These are phyloP conservation scores for Alcis repandata DNA, from an alignment of 2,888 invertebrate species.

Conservation along the genomic window DNA sequence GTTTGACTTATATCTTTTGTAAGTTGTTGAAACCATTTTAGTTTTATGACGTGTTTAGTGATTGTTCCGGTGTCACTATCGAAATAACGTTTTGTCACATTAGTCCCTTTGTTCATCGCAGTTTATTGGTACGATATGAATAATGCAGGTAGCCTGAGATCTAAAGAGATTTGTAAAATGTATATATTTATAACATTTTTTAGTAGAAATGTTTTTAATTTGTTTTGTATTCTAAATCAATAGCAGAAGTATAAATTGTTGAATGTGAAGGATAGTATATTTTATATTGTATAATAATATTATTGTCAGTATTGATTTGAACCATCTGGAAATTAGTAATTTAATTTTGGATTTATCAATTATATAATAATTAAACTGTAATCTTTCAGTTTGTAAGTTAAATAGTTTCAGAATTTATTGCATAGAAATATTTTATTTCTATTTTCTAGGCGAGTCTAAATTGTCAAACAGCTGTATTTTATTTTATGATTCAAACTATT, in stretches of 20 bases:
- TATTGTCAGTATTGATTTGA: constrained; percentile 54
- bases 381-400: constrained; percentile 31
- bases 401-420: constrained; percentile 18
- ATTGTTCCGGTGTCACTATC: constrained; percentile 75
- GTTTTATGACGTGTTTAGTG: constrained; percentile 82
- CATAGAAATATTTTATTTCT: constrained; percentile 16
- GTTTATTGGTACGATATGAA: constrained; percentile 52
- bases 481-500: constrained; percentile 35
- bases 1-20: constrained; percentile 82
- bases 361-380: constrained; percentile 28
- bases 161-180: constrained; percentile 66
- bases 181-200: constrained; percentile 64
- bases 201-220: constrained; percentile 65
- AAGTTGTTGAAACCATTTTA: constrained; percentile 83
- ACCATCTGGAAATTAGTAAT: constrained; percentile 40
- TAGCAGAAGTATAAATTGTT: constrained; percentile 77
- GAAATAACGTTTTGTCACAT: constrained; percentile 69
- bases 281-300: constrained; percentile 64
- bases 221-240: constrained; percentile 71
- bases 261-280: constrained; percentile 71
- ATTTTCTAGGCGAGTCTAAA: constrained; percentile 13
- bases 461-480: constrained; percentile 37
- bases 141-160: constrained; percentile 66
- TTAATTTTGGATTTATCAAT: constrained; percentile 31
- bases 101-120: constrained; percentile 59